Percentiles rank a stretch among this genome's conserved stretches.
These are phyloP conservation scores for Phytoseiulus persimilis DNA, from an alignment of 2,888 invertebrate species.

Conservation along the genomic window DNA sequence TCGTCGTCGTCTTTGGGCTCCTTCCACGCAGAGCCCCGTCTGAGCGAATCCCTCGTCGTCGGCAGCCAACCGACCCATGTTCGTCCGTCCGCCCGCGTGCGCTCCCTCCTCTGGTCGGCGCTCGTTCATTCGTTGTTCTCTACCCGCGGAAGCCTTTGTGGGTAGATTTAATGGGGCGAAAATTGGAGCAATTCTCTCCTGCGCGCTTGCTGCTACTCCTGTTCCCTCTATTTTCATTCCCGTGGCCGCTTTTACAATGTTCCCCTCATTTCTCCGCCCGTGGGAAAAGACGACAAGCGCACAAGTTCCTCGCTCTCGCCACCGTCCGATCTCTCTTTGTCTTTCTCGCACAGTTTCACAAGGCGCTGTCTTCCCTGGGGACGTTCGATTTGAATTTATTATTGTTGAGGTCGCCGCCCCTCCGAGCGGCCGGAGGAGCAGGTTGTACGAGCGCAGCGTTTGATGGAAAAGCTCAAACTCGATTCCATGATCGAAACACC, in stretches of 20 bases:
- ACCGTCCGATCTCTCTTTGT: constrained; percentile 41
- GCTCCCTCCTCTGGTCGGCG: not conserved
- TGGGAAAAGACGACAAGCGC: constrained; percentile 40
- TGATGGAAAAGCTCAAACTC: no score
- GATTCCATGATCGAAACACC: no score
- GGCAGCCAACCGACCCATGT: not conserved
- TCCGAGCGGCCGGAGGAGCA: no score
- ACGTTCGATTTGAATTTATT: constrained; percentile 37
- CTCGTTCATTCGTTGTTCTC: not conserved
- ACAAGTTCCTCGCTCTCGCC: not conserved
- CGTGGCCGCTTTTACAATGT: constrained; percentile 8
- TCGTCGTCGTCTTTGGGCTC: not conserved
- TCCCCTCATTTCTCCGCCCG: constrained; percentile 17
- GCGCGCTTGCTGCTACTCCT: not conserved
- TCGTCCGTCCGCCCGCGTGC: not conserved
- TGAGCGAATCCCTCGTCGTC: not conserved
- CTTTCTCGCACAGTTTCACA: constrained; percentile 37
- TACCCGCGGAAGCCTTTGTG: constrained; percentile 30
- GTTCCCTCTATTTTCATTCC: constrained; percentile 28
- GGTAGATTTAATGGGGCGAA: constrained; percentile 38
- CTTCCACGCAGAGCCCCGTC: not conserved
- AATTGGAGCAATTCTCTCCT: constrained; percentile 36
- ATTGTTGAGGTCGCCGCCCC: not conserved
- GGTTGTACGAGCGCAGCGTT: no score
- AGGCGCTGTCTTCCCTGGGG: not conserved